Evolutionary conservation across 2,888 invertebrate species (phyloP), one percentile per base, ranked within the genome.

Genomic region (Andrena trimmerana): DNA sequence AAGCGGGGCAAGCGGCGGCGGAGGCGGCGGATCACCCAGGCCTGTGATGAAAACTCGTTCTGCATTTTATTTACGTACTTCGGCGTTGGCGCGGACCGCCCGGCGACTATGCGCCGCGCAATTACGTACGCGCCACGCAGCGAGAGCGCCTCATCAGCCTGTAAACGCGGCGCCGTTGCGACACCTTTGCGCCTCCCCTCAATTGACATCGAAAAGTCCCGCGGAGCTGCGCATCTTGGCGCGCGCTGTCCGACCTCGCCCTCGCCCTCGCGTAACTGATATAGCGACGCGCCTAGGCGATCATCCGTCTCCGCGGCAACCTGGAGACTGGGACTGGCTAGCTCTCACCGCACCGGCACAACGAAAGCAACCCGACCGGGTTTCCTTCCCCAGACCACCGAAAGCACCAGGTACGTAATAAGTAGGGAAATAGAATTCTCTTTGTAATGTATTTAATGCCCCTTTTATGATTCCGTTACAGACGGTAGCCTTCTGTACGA

Each of bases 31-130:
- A 48, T 97, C 97, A 66, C 97, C 98, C 80, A 96, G 98, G 76
- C 99, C 99, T 71, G 98, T 99, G 63, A 98, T 99, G 98, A 99
- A 99, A 95, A 99, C 99, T 72, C 96, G 99, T 92, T 98, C 99
- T 88, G 99, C 99, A 81, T 99, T 99, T 95, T 99, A 98, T 95
- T 95, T 99, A 92, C 97, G 97, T 94, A 98, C 98, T 74, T 98
- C 98, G 91, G 97, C 98, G 79, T 96, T 98, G 93, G 98, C 99
- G 81, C 96, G 98, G 90, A 96, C 98, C 85, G 98, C 99, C 74
- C 96, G 99, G 83, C 96, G 98, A 85, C 95, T 99, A 86, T 98
- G 98, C 94, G 96, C 97, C 89, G 97, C 97, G 90, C 96, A 98
- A 91, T 95, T 97, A 90, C 96, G 97, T 90, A 97, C 98, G 5